Conservation (phyloP, 2,888 invertebrate species). For the Ctenicera cuprea region DNA sequence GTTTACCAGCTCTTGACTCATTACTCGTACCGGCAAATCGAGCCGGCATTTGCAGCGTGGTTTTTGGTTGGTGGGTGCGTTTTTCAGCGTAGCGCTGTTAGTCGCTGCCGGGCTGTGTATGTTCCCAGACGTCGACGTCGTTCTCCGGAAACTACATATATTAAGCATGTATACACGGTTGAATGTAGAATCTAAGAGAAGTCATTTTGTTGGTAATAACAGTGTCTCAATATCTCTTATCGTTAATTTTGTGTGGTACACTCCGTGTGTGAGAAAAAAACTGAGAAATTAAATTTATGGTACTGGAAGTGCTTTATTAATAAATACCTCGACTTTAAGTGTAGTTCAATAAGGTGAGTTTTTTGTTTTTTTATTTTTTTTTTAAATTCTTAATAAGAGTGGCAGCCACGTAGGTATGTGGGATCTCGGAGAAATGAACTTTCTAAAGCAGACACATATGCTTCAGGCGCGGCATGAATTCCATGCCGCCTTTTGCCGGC, state of each 20-base stretch:
- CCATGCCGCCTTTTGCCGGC: conserved; percentile 60
- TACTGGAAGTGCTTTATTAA: conserved; percentile 65
- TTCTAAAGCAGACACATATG: conserved; percentile 52
- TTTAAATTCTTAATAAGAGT: conserved; percentile 36
- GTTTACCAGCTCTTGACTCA: conserved; percentile 47
- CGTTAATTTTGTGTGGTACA: conserved; percentile 69
- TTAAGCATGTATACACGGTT: conserved; percentile 72
- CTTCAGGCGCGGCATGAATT: conserved; percentile 58
- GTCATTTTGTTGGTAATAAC: conserved; percentile 69
- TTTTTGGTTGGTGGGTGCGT: conserved; percentile 49
- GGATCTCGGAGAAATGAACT: conserved; percentile 42
- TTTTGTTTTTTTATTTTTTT: conserved; percentile 43
- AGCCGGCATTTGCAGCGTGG: conserved; percentile 58
- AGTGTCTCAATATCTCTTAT: conserved; percentile 66
- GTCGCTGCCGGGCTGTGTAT: conserved; percentile 67
- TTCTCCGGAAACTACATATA: conserved; percentile 58
- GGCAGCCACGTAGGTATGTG: conserved; percentile 48
- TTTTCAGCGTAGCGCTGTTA: conserved; percentile 55
- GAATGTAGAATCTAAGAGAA: conserved; percentile 70
- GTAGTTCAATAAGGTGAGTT: conserved; percentile 64
- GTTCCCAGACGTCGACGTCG: conserved; percentile 66
- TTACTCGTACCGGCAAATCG: conserved; percentile 51
- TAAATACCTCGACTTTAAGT: conserved; percentile 64
- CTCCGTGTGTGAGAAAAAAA: conserved; percentile 72
- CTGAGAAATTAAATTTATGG: conserved; percentile 61